Base-by-base conservation (phyloP, 1,140 invertebrate species). In the Olivierus martensii region DNA sequence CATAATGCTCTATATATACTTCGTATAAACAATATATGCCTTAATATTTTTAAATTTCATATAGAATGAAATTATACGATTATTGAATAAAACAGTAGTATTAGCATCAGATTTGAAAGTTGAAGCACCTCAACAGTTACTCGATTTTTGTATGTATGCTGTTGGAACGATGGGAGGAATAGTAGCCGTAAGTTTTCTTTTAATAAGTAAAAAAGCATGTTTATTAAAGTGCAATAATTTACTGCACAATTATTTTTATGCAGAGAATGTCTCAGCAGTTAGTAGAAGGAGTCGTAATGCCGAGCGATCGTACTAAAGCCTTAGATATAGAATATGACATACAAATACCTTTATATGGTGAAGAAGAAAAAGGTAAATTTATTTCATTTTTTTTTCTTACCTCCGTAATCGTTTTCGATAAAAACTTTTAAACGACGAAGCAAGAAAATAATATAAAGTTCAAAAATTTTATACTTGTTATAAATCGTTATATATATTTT, bases 141-240 rank as follows among this genome's bases (percentile, higher is more conserved):
- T 63, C 15, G 62, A 62, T 35, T 63, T 63, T 38, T 59, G 59
- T 38, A 61, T 61, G 57, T 62, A 59, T 55, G 62, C 61, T 37
- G 62, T 63, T 6, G 62, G 62, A 35, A 63, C 62, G 34, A 63
- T 63, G 62, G 62, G 62, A 22, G 59, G 61, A 19, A 62, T 63
- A 39, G 62, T 63, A 3, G 56, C 59, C 36, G 62, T 63, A 59
- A 61, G 61, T 62, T 34, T 18, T 56, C 11, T 39, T 48, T 43
- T 35, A 47, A 44, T 5, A 45, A 22, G 34, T 19, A 49, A 17
- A 18, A 17, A 48, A 41, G 42, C 5, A 43, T 51, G 14, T 41
- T 38, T 41, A 28, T 49, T 53, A 17, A 11, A 52, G 43, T 19
- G 17, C 10, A 15, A 28, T 49, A 10, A 49, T 38, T 35, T 19